Conservation (phyloP, 1,140 invertebrate species). For the Hirudo medicinalis region DNA sequence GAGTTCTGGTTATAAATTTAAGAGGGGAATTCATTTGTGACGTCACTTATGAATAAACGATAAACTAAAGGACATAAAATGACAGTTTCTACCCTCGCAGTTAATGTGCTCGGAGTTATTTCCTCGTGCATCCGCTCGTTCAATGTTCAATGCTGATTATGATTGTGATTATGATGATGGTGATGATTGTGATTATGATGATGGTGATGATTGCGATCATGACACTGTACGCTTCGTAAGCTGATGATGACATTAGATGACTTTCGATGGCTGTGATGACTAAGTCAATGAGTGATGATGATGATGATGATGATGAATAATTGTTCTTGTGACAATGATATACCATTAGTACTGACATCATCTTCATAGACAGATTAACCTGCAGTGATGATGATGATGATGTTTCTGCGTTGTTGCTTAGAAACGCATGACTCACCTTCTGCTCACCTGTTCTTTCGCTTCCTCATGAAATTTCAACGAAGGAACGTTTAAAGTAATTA, state of each 20-base stretch:
- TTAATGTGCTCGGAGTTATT: too few relatives aligned
- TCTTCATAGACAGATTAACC: not conserved
- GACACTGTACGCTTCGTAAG: not conserved
- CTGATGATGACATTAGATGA: not conserved
- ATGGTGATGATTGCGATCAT: not conserved
- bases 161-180: too few relatives aligned
- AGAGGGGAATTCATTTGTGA: too few relatives aligned
- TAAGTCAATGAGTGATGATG: not conserved
- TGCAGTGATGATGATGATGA: slow-evolving; percentile 5
- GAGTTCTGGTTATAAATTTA: too few relatives aligned
- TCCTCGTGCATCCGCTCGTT: too few relatives aligned
- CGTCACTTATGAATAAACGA: too few relatives aligned
- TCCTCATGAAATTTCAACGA: too few relatives aligned
- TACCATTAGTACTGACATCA: not conserved
- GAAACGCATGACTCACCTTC: too few relatives aligned
- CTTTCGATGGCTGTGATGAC: not conserved
- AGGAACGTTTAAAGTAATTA: too few relatives aligned
- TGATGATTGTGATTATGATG: not conserved
- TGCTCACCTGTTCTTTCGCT: too few relatives aligned
- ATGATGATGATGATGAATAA: slow-evolving; percentile 1
- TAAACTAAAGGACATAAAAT: too few relatives aligned
- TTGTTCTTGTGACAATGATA: not conserved
- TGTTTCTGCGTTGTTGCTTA: not conserved
- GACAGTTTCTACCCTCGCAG: too few relatives aligned
- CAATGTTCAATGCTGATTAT: not conserved